Evolutionary conservation across 1,140 invertebrate genomes (phyloP).

Genomic region (Apis dorsata): DNA sequence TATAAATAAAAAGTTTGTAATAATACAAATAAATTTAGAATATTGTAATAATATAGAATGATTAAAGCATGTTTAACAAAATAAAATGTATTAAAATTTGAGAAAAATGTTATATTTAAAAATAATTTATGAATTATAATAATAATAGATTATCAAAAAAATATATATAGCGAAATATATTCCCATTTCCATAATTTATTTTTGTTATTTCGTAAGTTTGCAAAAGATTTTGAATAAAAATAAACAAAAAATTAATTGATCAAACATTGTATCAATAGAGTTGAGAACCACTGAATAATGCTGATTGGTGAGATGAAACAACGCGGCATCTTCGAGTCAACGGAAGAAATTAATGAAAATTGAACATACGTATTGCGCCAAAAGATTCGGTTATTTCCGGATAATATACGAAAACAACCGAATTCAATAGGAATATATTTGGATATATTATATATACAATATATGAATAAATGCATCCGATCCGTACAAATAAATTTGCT

Average conservation of each 20-base stretch:
- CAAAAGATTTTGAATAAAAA: neutral
- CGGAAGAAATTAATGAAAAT: conserved; percentile 38
- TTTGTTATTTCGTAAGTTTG: neutral
- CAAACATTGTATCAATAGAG: neutral
- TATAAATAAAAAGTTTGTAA: neutral
- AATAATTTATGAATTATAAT: conserved; percentile 14
- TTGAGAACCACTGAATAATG: conserved; percentile 43
- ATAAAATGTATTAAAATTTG: neutral
- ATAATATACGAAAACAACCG: neutral
- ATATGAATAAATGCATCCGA: neutral
- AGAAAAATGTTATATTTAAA: conserved; percentile 22
- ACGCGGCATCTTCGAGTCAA: conserved; percentile 13
- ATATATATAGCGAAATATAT: neutral
- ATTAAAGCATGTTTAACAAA: conserved; percentile 7
- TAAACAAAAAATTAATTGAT: neutral
- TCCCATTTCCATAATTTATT: neutral
- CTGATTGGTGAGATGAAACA: conserved; percentile 34
- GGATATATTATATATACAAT: neutral
- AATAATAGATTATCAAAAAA: neutral
- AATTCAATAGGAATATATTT: neutral
- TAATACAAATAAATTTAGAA: neutral
- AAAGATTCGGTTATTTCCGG: conserved; percentile 14
- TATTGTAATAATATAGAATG: neutral
- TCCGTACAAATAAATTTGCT: neutral
- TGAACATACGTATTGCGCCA: neutral